These are phyloP conservation scores for Drosophila anomalata DNA, from an alignment of 2,888 invertebrate species.

Conservation along the genomic window DNA sequence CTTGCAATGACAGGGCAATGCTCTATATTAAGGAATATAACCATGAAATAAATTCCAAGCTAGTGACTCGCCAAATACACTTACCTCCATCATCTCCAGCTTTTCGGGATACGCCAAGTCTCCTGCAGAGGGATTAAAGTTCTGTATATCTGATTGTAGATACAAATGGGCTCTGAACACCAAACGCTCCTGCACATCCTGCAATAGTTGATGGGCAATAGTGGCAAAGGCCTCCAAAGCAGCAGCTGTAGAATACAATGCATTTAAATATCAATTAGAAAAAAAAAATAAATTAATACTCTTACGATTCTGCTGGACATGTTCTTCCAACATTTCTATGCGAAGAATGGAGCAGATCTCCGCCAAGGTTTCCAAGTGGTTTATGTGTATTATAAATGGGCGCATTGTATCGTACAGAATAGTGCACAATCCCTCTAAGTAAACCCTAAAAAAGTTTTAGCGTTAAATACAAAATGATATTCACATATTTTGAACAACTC, in stretches of 20 bases:
- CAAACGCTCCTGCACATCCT: conserved; percentile 97
- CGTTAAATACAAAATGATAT: too few species aligned
- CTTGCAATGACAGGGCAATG: conserved; percentile 87
- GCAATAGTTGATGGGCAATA: conserved; percentile 91
- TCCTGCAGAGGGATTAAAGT: conserved; percentile 95
- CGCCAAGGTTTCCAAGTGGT: conserved; percentile 98
- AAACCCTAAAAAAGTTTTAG: conserved; percentile 85
- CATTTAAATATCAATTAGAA: conserved; percentile 22
- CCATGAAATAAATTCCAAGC: not conserved
- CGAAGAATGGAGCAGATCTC: conserved; percentile 97
- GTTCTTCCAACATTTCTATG: conserved; percentile 95
- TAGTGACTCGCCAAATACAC: not conserved
- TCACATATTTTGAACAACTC: conserved; percentile 63
- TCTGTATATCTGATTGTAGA: conserved; percentile 94
- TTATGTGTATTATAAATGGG: conserved; percentile 97
- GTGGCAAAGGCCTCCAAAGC: conserved; percentile 91
- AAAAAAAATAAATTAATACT: not conserved
- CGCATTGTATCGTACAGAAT: conserved; percentile 95
- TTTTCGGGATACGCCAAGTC: conserved; percentile 99
- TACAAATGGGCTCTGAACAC: conserved; percentile 98
- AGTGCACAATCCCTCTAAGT: conserved; percentile 93
- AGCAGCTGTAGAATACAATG: conserved; percentile 84
- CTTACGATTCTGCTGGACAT: conserved; percentile 92
- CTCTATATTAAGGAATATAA: conserved; percentile 83
- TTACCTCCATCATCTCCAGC: conserved; percentile 97